Evolutionary conservation across 1,140 invertebrate species (phyloP).

Genomic region (Eumaeus atala): DNA sequence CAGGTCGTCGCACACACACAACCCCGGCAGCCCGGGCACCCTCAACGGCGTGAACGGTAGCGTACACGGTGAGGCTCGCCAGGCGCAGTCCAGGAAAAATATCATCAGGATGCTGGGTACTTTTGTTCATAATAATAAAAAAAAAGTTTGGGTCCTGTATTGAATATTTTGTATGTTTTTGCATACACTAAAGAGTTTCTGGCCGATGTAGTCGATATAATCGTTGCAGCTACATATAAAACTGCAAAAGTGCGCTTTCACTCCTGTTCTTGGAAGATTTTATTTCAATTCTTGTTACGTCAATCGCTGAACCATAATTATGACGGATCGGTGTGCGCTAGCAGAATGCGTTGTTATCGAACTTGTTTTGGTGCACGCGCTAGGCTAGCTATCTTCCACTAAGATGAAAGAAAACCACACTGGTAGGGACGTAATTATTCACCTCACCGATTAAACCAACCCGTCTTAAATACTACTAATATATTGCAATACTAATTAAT

Average conservation of each 20-base stretch:
- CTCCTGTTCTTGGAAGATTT: neutral
- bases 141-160: neutral
- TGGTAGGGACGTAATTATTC: no score
- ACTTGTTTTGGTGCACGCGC: no score
- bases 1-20: constrained; percentile 56
- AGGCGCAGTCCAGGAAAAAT: constrained; percentile 81
- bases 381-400: no score
- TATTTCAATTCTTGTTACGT: neutral
- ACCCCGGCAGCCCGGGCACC: constrained; percentile 56
- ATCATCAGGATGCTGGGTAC: constrained; percentile 89
- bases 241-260: no score
- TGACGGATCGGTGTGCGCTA: no score
- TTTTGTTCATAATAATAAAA: constrained; percentile 22
- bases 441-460: no score
- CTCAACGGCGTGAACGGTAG: constrained; percentile 76
- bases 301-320: no score
- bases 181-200: neutral
- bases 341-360: no score
- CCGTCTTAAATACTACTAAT: no score
- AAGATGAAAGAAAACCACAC: no score
- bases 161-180: neutral
- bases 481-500: no score
- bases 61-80: constrained; percentile 79
- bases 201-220: neutral
- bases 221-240: neutral